Evolutionary conservation across 2,888 invertebrate species (phyloP).

Genomic region (Eilema depressum): DNA sequence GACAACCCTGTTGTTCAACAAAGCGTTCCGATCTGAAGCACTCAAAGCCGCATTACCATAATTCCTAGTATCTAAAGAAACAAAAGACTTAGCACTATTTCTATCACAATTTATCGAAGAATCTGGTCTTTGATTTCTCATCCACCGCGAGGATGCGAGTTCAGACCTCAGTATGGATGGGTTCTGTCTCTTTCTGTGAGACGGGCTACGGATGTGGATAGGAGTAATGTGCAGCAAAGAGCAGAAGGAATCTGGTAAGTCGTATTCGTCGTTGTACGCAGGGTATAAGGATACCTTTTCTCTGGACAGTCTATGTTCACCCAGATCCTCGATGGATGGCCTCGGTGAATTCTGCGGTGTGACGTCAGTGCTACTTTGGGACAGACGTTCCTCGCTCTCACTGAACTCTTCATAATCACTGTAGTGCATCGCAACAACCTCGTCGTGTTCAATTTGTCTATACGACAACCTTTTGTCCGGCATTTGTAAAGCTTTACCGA

Average conservation of each 20-base stretch:
- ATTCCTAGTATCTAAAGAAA: conserved; percentile 77
- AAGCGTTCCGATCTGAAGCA: conserved; percentile 69
- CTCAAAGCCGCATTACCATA: conserved; percentile 66
- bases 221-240: conserved; percentile 82
- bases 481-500: conserved; percentile 73
- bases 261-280: conserved; percentile 62
- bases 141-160: conserved; percentile 82
- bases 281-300: conserved; percentile 67
- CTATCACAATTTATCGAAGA: conserved; percentile 78
- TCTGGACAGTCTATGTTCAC: conserved; percentile 63
- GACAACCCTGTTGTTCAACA: conserved; percentile 68
- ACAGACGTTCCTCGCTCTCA: conserved; percentile 79
- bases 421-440: conserved; percentile 80
- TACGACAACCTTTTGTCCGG: conserved; percentile 70
- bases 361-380: conserved; percentile 80
- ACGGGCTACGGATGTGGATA: conserved; percentile 75
- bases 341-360: conserved; percentile 82
- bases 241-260: conserved; percentile 74
- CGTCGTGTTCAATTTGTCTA: conserved; percentile 77
- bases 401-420: conserved; percentile 79
- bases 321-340: conserved; percentile 64
- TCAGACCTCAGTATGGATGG: conserved; percentile 80
- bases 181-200: conserved; percentile 70
- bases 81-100: conserved; percentile 82
- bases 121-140: conserved; percentile 76